These are phyloP conservation scores for Plutomurus gul DNA, from an alignment of 1,140 invertebrate species.

Conservation along the genomic window DNA sequence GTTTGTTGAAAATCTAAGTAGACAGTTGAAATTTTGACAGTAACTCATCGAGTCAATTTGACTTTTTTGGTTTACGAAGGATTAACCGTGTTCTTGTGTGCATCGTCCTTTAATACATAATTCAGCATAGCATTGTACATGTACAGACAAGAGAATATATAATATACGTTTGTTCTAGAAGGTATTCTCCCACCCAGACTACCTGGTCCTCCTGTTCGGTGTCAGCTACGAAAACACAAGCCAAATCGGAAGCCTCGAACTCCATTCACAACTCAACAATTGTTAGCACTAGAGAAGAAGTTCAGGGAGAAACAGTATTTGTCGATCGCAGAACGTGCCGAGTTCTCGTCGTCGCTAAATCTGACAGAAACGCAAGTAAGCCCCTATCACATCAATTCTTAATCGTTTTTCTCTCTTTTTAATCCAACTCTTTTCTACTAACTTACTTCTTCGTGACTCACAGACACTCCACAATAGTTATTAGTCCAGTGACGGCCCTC, in stretches of 20 bases:
- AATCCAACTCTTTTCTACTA: not conserved
- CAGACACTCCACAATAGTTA: no score
- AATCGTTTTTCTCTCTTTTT: not conserved
- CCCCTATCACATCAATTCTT: not conserved
- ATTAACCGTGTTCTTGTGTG: no score
- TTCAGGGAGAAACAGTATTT: conserved; percentile 70
- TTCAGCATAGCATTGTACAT: no score
- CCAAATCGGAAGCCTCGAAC: conserved; percentile 71
- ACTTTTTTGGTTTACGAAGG: no score
- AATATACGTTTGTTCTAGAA: conserved; percentile 52
- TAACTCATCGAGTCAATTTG: not conserved
- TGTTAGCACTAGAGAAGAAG: conserved; percentile 68
- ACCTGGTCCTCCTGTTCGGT: conserved; percentile 61
- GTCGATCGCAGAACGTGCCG: conserved; percentile 69
- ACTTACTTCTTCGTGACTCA: no score
- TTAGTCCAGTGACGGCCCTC: no score
- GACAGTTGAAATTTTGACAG: not conserved
- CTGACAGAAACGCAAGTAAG: conserved; percentile 70
- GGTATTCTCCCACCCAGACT: conserved; percentile 55
- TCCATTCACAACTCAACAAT: conserved; percentile 70
- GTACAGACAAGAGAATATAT: not conserved
- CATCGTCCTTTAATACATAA: no score
- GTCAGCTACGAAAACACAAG: conserved; percentile 69
- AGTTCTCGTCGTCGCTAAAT: conserved; percentile 66
- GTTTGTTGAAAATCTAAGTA: conserved; percentile 20